These are phyloP conservation scores for Rhegmatorhina hoffmannsi DNA, from an alignment of 2,113 vertebrate species.

Conservation along the genomic window DNA sequence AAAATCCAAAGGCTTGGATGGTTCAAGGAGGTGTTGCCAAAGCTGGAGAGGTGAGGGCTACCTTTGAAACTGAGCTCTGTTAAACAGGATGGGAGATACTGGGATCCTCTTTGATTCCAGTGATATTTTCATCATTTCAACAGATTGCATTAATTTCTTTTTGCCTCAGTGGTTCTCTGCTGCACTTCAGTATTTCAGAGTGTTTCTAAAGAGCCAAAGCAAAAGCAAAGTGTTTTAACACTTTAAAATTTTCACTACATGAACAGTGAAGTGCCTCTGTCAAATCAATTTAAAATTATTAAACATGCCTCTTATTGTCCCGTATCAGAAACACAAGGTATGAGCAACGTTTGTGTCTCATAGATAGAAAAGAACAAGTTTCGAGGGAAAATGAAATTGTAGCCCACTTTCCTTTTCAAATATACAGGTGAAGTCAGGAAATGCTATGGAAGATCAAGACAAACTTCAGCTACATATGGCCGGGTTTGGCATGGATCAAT, in stretches of 20 bases:
- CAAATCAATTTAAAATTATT: not conserved
- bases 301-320: not conserved
- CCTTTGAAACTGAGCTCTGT: accelerated
- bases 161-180: not conserved
- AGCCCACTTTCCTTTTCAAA: not conserved
- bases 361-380: not conserved
- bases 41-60: not conserved
- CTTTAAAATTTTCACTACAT: not conserved
- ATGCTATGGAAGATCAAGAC: not conserved
- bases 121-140: not conserved
- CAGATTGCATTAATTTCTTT: not conserved
- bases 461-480: not conserved
- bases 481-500: not conserved
- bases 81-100: not conserved
- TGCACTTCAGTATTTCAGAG: not conserved
- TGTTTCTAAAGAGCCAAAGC: not conserved
- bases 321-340: not conserved
- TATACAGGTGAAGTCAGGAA: not conserved
- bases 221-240: not conserved
- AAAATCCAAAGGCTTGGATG: not conserved
- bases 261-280: not conserved
- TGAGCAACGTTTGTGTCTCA: not conserved
- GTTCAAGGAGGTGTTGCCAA: accelerated
- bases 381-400: not conserved
- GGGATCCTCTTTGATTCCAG: not conserved